phyloP scores from a whole-genome alignment of 2,113 vertebrate genomes.

The Lepisosteus osseus region DNA sequence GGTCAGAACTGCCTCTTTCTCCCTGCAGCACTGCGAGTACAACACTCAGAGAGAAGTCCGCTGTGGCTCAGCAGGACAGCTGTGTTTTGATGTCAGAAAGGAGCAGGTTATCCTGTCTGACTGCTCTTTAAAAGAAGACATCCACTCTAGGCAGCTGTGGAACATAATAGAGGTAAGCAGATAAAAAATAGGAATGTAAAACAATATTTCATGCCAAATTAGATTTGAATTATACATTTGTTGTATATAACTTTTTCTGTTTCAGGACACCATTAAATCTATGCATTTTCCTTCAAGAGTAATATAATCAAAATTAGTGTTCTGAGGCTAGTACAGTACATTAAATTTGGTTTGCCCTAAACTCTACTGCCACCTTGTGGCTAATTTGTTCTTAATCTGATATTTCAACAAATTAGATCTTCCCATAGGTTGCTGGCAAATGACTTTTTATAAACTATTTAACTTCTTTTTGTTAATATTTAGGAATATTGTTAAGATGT shows the following conservation, averaged over 20 bases:
- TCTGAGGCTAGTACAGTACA: too few species aligned
- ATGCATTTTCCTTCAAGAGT: too few species aligned
- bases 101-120: conserved; percentile 67
- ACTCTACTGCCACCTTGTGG: too few species aligned
- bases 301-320: too few species aligned
- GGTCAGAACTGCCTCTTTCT: conserved; percentile 4
- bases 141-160: conserved; percentile 64
- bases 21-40: conserved; percentile 72
- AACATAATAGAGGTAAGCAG: conserved; percentile 68
- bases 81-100: conserved; percentile 69
- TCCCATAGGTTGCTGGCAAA: background rate
- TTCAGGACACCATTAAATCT: too few species aligned
- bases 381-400: too few species aligned
- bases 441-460: background rate
- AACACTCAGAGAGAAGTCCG: conserved; percentile 66
- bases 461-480: too few species aligned
- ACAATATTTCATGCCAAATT: background rate
- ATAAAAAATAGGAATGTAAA: background rate
- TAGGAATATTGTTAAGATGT: too few species aligned
- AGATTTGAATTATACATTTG: too few species aligned
- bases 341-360: too few species aligned
- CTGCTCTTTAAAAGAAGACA: conserved; percentile 52
- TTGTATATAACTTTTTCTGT: too few species aligned
- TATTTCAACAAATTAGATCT: too few species aligned
- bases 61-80: conserved; percentile 46